Evolutionary conservation across 35 echinoderm and acorn worm genomes (phyloP).

Genomic region (Stichopus chloronotus): DNA sequence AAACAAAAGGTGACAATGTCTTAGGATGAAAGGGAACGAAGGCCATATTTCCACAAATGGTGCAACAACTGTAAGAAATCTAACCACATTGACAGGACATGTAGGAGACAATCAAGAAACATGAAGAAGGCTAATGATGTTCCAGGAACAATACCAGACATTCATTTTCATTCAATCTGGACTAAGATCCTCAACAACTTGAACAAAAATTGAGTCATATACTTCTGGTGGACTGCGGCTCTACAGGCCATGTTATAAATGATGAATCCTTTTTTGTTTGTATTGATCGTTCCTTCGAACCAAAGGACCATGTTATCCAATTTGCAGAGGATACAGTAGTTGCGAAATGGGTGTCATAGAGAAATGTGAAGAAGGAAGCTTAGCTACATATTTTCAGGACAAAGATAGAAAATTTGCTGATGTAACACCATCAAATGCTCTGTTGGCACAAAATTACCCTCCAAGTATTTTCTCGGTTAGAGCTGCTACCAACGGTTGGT

Average conservation of each 20-base stretch:
- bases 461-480: conserved; percentile 63
- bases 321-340: conserved; percentile 51
- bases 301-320: conserved; percentile 57
- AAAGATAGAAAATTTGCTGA: neutral
- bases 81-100: conserved; percentile 30
- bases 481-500: conserved; percentile 37
- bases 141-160: conserved; percentile 11
- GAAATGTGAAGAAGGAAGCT: conserved; percentile 30
- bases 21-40: conserved; percentile 6
- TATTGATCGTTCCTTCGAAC: conserved; percentile 39
- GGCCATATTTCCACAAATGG: conserved; percentile 40
- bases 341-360: neutral
- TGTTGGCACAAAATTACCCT: conserved; percentile 41
- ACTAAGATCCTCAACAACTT: neutral
- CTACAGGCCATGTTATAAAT: conserved; percentile 40
- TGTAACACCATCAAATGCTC: conserved; percentile 21
- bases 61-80: conserved; percentile 2
- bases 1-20: conserved; percentile 2
- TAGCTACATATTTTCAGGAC: conserved; percentile 15
- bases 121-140: conserved; percentile 39
- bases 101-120: conserved; percentile 40
- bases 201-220: conserved; percentile 25
- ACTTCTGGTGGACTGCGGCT: neutral
- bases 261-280: conserved; percentile 51
- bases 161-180: conserved; percentile 26